phyloP scores from a whole-genome alignment of 2,113 vertebrate species.

The Chrysemys picta region DNA sequence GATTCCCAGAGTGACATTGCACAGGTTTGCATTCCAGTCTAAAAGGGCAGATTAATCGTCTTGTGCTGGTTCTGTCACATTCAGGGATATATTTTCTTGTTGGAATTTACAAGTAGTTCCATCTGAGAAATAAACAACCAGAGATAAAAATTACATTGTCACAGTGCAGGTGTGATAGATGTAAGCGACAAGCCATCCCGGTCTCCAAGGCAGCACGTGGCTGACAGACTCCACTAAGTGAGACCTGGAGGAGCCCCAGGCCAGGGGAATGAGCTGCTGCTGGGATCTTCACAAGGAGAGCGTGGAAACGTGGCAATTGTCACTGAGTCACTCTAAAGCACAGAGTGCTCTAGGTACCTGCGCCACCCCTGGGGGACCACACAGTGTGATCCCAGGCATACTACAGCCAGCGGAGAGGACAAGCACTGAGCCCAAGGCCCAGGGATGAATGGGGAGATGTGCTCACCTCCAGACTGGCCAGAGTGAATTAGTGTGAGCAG shows the following conservation, averaged over 20 bases:
- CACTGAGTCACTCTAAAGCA: constrained; percentile 43
- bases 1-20: constrained; percentile 31
- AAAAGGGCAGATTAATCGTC: constrained; percentile 82
- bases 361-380: not conserved
- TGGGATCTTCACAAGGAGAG: not conserved
- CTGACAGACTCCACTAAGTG: constrained; percentile 1
- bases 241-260: not conserved
- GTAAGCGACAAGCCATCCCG: constrained; percentile 18
- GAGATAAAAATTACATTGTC: constrained; percentile 87
- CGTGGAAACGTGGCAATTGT: not conserved
- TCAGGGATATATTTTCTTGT: constrained; percentile 80
- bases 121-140: constrained; percentile 84
- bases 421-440: not conserved
- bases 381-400: too few relatives aligned
- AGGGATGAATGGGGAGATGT: not conserved
- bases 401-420: not conserved
- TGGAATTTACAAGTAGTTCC: constrained; percentile 85
- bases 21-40: constrained; percentile 66
- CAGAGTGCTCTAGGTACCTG: not conserved
- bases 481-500: not conserved
- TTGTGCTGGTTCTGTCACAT: constrained; percentile 79
- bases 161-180: constrained; percentile 81
- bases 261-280: not conserved
- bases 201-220: not conserved
- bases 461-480: not conserved